Conservation (phyloP, 2,113 vertebrate genomes). For the Marmota flaviventris region DNA sequence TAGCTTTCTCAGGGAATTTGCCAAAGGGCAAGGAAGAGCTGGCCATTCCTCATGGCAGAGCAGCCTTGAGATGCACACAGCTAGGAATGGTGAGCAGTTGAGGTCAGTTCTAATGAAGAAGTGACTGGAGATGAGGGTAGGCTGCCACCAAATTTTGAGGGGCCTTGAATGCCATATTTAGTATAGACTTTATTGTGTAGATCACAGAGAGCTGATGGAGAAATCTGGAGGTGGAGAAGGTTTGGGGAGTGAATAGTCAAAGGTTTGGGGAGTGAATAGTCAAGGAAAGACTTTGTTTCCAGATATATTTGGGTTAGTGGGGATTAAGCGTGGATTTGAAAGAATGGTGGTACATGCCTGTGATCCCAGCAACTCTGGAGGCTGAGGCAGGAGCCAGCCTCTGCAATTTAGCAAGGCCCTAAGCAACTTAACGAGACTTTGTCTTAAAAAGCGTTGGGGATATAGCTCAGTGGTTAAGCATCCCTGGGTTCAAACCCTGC, state of each 20-base stretch:
- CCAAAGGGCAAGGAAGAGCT: neutral
- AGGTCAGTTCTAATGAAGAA: neutral
- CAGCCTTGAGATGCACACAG: neutral
- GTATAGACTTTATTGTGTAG: neutral
- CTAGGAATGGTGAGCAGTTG: neutral
- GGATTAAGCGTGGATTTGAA: neutral
- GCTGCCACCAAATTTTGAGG: neutral
- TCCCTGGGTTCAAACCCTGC: no score
- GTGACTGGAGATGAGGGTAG: neutral
- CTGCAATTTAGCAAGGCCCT: no score
- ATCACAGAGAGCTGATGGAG: constrained; percentile 14
- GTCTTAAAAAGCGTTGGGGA: no score
- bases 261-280: neutral
- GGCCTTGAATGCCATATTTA: neutral
- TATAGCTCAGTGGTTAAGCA: no score
- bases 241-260: neutral
- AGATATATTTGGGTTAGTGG: neutral
- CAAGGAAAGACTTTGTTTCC: neutral
- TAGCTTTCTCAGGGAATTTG: neutral
- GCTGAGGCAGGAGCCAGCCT: no score
- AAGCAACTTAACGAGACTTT: no score
- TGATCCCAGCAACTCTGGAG: no score
- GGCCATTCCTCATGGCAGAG: neutral
- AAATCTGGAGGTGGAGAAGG: neutral
- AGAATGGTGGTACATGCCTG: neutral